phyloP scores from a whole-genome alignment of 2,113 vertebrate species.

The Lamprotornis superbus region DNA sequence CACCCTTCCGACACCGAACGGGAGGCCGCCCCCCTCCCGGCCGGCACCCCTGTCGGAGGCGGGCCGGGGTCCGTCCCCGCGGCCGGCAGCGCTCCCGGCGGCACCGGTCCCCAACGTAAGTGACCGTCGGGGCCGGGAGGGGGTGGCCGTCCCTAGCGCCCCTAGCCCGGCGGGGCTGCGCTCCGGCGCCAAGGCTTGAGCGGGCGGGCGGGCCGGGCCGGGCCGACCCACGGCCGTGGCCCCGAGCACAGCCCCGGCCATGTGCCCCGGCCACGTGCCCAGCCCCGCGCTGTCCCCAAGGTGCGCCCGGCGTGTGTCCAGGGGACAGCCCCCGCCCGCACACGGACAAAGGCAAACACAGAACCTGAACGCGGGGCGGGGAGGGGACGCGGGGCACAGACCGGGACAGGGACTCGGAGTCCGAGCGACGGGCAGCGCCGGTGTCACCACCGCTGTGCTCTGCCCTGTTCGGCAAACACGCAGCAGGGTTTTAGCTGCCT shows the following conservation, averaged over 20 bases:
- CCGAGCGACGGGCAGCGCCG: background rate
- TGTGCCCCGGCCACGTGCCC: background rate
- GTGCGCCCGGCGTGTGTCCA: background rate
- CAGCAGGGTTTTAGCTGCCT: background rate
- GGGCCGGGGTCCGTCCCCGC: background rate
- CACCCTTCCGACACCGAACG: background rate
- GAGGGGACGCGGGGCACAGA: too few relatives aligned
- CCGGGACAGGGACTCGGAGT: background rate
- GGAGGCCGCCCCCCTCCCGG: background rate
- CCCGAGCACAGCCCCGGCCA: background rate
- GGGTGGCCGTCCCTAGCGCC: background rate
- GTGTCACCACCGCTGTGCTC: background rate
- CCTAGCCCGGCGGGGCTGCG: background rate
- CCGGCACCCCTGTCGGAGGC: background rate
- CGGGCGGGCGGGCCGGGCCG: background rate
- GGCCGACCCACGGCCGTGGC: background rate
- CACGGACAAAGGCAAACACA: background rate
- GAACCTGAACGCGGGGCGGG: background rate
- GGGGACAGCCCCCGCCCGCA: background rate
- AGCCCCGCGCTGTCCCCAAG: background rate
- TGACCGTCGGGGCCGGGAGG: background rate
- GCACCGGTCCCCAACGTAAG: background rate
- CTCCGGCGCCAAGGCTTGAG: background rate
- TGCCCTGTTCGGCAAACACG: background rate
- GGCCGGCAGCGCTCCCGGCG: background rate